Conservation (phyloP, 2,797 vertebrate genomes). For the Sylvia borin region DNA sequence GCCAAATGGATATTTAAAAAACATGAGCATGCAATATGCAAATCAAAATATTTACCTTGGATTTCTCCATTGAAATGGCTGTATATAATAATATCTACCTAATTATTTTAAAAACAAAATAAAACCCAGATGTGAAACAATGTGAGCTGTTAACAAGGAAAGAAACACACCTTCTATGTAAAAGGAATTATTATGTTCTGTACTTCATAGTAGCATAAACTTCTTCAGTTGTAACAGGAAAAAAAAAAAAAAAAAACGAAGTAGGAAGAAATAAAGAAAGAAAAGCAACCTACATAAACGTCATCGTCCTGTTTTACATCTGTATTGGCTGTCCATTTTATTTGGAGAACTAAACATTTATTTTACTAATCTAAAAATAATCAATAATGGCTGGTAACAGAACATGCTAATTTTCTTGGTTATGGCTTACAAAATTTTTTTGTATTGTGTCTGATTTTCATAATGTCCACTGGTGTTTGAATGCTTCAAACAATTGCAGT, state of each 20-base stretch:
- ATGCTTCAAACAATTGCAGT: background rate
- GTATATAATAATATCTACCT: slow-evolving; percentile 18
- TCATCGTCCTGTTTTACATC: background rate
- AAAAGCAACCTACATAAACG: background rate
- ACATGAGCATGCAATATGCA: background rate
- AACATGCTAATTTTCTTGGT: background rate
- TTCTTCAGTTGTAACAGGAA: background rate
- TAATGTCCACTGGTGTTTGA: background rate
- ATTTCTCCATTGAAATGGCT: background rate
- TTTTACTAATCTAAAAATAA: slow-evolving; percentile 25
- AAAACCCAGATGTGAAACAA: background rate
- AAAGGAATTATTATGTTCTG: background rate
- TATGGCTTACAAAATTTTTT: background rate
- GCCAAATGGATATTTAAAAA: slow-evolving; percentile 12
- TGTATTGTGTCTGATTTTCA: background rate
- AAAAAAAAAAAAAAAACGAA: background rate
- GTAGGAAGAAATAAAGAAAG: background rate
- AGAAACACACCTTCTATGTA: background rate
- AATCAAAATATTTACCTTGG: slow-evolving; percentile 28
- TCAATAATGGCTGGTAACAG: background rate
- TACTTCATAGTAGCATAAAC: background rate
- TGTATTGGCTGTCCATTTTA: background rate
- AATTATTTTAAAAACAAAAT: slow-evolving; percentile 24
- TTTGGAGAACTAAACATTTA: background rate
- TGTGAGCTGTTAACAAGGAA: slow-evolving; percentile 6